These are phyloP conservation scores for Gallinago stenura DNA, from an alignment of 2,797 vertebrate genomes.

Conservation along the genomic window DNA sequence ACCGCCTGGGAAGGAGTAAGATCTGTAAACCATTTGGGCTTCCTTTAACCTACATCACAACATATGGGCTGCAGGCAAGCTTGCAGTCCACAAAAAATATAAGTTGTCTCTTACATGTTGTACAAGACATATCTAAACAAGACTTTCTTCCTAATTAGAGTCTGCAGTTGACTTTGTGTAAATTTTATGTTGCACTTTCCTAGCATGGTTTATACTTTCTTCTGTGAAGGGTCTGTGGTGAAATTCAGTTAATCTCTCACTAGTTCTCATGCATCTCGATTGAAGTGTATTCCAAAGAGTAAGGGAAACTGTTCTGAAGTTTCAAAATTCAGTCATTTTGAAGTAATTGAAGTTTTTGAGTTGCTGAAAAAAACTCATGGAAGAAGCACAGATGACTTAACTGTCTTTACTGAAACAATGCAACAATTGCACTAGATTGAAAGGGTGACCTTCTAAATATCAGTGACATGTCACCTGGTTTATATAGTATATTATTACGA, in stretches of 20 bases:
- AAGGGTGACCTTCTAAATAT: background rate
- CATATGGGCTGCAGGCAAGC: background rate
- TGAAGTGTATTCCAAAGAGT: background rate
- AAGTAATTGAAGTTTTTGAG: background rate
- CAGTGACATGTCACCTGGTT: background rate
- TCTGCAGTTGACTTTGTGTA: slow-evolving; percentile 28
- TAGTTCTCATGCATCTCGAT: background rate
- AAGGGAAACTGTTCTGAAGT: background rate
- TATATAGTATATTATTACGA: background rate
- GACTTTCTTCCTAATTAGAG: slow-evolving; percentile 3
- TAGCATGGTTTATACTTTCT: background rate
- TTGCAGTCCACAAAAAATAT: background rate
- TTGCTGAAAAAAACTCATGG: background rate
- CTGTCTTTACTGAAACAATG: background rate
- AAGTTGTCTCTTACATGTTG: background rate
- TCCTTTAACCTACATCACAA: background rate
- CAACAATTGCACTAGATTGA: background rate
- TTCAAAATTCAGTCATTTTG: background rate
- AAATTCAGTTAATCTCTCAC: background rate
- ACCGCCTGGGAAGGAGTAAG: background rate
- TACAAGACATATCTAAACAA: background rate
- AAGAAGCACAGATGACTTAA: background rate
- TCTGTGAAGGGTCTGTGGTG: slow-evolving; percentile 10
- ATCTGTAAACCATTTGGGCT: background rate
- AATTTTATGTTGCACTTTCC: slow-evolving; percentile 21